Base-by-base conservation (phyloP, 2,888 invertebrate genomes). In the Ophion costatus region DNA sequence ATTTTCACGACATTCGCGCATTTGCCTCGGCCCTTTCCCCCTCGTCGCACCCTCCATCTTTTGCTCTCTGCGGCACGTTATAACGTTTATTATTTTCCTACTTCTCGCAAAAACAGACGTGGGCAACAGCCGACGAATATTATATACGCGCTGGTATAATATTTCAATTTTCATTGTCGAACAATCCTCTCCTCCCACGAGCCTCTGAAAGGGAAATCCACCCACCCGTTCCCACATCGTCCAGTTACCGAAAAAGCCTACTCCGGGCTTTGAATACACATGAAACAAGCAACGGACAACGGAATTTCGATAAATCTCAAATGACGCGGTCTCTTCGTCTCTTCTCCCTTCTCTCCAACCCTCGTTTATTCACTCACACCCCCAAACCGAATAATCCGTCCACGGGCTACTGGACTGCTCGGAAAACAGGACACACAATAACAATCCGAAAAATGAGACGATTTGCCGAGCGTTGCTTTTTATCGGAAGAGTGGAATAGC, bases 151-250 rank as follows among this genome's bases (percentile, higher is more conserved):
- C 76, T 73, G 71, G 85, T 82, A 82, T 85, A 85, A 85, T 85
- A 85, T 85, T 85, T 85, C 85, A 85, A 85, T 85, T 85, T 80
- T 85, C 85, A 85, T 85, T 85, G 85, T 85, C 85, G 85, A 85
- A 85, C 82, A 67, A 82, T 76, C 80, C 82, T 63, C 63, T 51
- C 42, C 73, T 45, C 61, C 24, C 33, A n/a, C 57, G 42, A 20
- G 11, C 14, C 63, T 66, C 42, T 71, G 64, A 82, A 85, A 75
- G 78, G 67, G 14, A 85, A 85, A 79, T 82, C 67, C 79, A 42
- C 73, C 63, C 78, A 24, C 70, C 22, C 64, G 42, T 71, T 56
- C 14, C 33, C 67, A 42, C 57, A 24, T 64, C 76, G 56, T 67
- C 56, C 77, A 57, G 73, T 74, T 74, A 85, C 82, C 85, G 79